Conservation (phyloP, 53 echinoderm and acorn worm genomes). For the Stichopus horrens region DNA sequence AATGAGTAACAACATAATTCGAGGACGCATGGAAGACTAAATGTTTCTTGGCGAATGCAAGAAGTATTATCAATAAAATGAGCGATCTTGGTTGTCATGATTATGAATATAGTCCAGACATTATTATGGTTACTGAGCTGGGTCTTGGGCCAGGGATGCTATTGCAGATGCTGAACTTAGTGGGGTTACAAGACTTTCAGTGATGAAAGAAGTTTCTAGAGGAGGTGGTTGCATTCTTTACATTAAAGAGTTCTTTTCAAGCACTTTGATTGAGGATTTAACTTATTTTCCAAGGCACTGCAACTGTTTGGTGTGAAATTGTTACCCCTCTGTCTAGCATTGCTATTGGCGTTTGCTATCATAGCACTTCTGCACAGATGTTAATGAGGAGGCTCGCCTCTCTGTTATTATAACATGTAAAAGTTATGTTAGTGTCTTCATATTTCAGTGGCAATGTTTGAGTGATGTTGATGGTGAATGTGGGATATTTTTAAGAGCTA, state of each 20-base stretch:
- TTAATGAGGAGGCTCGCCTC: slow-evolving; percentile 12
- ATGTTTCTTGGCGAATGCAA: slow-evolving; percentile 3
- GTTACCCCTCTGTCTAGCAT: neutral
- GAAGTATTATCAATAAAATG: slow-evolving; percentile 5
- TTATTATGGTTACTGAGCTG: neutral
- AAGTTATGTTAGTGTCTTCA: neutral
- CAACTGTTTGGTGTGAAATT: neutral
- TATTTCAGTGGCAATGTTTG: neutral
- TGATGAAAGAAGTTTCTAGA: neutral
- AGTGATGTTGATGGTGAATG: no score
- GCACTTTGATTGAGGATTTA: neutral
- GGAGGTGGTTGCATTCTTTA: neutral
- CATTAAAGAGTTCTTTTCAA: neutral
- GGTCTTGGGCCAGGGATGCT: slow-evolving; percentile 7
- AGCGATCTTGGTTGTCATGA: neutral
- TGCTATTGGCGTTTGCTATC: slow-evolving; percentile 2
- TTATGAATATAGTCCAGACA: slow-evolving; percentile 10
- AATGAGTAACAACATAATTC: no score
- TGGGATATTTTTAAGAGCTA: no score
- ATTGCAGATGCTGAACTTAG: slow-evolving; percentile 5
- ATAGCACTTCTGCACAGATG: neutral
- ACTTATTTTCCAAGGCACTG: neutral
- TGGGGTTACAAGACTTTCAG: slow-evolving; percentile 2
- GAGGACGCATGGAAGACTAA: neutral
- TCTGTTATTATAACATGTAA: neutral